Evolutionary conservation across 1,140 invertebrate genomes (phyloP).

Genomic region (Nomia melanderi): DNA sequence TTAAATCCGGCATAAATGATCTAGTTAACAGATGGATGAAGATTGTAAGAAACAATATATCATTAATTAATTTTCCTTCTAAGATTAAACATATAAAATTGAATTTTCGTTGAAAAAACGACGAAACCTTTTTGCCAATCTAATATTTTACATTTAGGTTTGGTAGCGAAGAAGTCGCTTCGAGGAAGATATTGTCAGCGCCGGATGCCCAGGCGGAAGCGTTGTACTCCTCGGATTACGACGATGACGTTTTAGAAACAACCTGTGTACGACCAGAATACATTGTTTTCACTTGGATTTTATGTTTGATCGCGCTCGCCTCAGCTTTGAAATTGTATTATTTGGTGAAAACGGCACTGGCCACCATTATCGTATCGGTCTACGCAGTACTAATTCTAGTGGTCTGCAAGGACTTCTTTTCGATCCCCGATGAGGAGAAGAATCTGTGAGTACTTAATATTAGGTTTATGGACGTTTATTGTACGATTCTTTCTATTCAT

Average conservation of each 20-base stretch:
- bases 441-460: slow-evolving; percentile 50
- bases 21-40: too few relatives aligned
- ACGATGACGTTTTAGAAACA: slow-evolving; percentile 18
- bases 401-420: slow-evolving; percentile 78
- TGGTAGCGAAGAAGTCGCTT: slow-evolving; percentile 19
- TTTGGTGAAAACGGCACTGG: slow-evolving; percentile 92
- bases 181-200: slow-evolving; percentile 65
- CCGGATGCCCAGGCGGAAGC: background rate
- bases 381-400: slow-evolving; percentile 87
- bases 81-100: too few relatives aligned
- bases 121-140: background rate
- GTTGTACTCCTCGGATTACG: background rate
- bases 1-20: too few relatives aligned
- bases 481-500: too few relatives aligned
- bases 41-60: too few relatives aligned
- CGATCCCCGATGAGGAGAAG: slow-evolving; percentile 50
- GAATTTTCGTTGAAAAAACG: too few relatives aligned
- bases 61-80: too few relatives aligned
- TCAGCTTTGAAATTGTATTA: slow-evolving; percentile 96
- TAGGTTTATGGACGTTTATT: too few relatives aligned
- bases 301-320: slow-evolving; percentile 94
- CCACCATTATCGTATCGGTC: slow-evolving; percentile 87
- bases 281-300: slow-evolving; percentile 95
- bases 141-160: background rate
- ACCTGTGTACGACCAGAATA: slow-evolving; percentile 90